Evolutionary conservation across 2,888 invertebrate genomes (phyloP).

Genomic region (Blera fallax): DNA sequence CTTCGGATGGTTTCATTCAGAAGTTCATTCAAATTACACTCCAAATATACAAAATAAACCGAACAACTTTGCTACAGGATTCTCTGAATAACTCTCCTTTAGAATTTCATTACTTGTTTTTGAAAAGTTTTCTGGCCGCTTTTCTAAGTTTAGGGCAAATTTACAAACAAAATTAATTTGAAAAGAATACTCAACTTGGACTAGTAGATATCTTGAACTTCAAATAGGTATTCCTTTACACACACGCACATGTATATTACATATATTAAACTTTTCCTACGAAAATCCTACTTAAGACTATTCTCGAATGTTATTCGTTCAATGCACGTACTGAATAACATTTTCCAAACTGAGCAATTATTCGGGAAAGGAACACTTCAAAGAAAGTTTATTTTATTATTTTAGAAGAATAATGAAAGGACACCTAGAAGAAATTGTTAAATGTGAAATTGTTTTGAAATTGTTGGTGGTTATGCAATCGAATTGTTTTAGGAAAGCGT

Average conservation of each 20-base stretch:
- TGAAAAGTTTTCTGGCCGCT: background rate
- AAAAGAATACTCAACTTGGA: slow-evolving; percentile 9
- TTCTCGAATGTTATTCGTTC: slow-evolving; percentile 1
- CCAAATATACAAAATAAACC: background rate
- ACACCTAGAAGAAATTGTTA: background rate
- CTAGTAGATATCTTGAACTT: background rate
- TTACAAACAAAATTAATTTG: slow-evolving; percentile 19
- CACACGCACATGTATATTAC: background rate
- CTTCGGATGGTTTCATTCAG: background rate
- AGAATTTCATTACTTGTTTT: slow-evolving; percentile 1
- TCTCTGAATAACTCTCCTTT: background rate
- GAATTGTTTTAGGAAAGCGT: too few species aligned
- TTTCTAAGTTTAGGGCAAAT: background rate
- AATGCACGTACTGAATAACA: slow-evolving; percentile 8
- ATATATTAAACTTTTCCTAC: background rate
- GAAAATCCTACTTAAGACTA: background rate
- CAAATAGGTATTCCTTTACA: too few species aligned
- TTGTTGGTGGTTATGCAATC: background rate
- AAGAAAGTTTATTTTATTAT: background rate
- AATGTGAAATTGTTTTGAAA: background rate
- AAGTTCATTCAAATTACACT: background rate
- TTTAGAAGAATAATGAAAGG: background rate
- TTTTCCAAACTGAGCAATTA: background rate
- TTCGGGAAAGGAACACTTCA: background rate
- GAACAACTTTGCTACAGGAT: background rate